Percentiles rank a stretch among this genome's conserved stretches.
Evolutionary conservation across 2,113 vertebrate genomes (phyloP).

Genomic region (Planiliza haematocheilus): DNA sequence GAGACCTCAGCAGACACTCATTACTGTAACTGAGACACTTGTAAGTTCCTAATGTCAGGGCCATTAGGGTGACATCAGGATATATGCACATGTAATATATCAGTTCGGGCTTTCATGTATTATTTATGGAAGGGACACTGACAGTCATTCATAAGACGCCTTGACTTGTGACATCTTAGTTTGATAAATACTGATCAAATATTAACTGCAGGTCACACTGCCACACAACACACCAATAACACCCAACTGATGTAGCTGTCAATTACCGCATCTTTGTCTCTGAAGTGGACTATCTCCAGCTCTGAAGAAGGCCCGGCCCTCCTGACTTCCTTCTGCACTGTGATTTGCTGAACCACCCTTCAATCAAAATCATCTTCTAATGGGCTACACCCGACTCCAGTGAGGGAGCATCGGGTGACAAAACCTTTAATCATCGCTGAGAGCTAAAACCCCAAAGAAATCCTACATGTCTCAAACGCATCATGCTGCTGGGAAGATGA

Average conservation of each 20-base stretch:
- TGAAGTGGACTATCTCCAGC: constrained; percentile 37
- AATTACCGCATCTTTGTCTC: constrained; percentile 65
- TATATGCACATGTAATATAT: background rate
- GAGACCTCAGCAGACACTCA: background rate
- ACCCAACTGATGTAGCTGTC: constrained; percentile 16
- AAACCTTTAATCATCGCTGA: constrained; percentile 48
- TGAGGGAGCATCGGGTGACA: constrained; percentile 79
- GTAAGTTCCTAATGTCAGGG: background rate
- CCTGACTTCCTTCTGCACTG: constrained; percentile 17
- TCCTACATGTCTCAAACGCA: background rate
- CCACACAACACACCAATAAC: constrained; percentile 14
- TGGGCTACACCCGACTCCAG: constrained; percentile 82
- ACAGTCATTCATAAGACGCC: background rate
- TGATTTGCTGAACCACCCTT: constrained; percentile 74
- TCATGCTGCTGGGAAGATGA: background rate
- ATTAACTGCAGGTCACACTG: constrained; percentile 12
- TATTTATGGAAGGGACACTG: background rate
- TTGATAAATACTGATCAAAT: background rate
- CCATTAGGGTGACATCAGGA: too few relatives aligned
- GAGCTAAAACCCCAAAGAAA: constrained; percentile 17
- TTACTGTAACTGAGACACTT: background rate
- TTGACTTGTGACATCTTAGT: background rate
- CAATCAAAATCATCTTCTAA: constrained; percentile 63
- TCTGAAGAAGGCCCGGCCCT: constrained; percentile 49
- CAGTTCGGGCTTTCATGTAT: background rate